phyloP scores from a whole-genome alignment of 2,113 vertebrate genomes.

The Martes martes region DNA sequence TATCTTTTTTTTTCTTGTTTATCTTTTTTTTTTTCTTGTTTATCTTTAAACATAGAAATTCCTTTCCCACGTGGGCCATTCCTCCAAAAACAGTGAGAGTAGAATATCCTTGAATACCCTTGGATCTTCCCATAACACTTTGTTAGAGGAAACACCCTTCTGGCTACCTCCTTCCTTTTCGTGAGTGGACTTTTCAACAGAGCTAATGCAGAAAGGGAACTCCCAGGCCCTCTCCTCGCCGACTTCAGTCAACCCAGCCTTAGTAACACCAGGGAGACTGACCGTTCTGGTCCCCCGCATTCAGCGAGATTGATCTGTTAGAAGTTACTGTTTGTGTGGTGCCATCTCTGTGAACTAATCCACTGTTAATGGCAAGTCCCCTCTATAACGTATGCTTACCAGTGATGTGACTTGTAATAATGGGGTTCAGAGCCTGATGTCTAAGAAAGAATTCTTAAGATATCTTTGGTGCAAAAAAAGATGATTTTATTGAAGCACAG shows the following conservation, averaged over 20 bases:
- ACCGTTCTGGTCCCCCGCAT: background rate
- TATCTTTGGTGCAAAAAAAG: background rate
- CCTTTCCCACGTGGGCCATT: background rate
- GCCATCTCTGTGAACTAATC: background rate
- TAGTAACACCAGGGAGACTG: background rate
- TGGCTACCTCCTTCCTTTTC: background rate
- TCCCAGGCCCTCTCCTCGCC: background rate
- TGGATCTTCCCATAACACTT: background rate
- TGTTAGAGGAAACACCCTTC: background rate
- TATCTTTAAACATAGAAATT: background rate
- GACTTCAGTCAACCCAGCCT: background rate
- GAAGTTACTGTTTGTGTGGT: background rate
- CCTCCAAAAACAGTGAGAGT: background rate
- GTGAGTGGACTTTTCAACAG: background rate
- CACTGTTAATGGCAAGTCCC: background rate
- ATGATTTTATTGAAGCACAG: background rate
- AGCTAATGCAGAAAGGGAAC: background rate
- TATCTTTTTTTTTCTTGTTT: background rate
- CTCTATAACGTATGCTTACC: background rate
- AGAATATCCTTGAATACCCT: background rate
- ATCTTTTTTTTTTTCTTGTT: background rate
- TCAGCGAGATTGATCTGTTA: background rate
- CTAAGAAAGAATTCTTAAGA: background rate
- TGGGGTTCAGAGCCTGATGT: background rate
- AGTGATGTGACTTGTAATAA: background rate